Base-by-base conservation (phyloP, 1,140 invertebrate genomes). In the Monomorium pharaonis region DNA sequence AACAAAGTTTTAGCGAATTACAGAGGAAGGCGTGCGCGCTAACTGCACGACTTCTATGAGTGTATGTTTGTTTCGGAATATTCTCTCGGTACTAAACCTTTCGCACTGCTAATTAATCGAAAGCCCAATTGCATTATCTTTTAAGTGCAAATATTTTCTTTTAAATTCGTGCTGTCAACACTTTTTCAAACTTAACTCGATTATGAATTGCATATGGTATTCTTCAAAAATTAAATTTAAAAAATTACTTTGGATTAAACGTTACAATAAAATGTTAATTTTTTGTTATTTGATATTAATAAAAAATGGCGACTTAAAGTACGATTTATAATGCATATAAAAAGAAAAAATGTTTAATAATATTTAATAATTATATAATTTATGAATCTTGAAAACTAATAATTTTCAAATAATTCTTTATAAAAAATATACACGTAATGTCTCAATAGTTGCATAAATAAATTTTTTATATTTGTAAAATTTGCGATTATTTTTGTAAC, bases 1-100 rank as follows among this genome's bases (percentile, higher is more conserved):
- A 60, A 51, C 37, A 74, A 74, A 83, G 49, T 83, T 83, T 74
- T 58, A 72, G 78, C 67, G 78, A 83, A 74, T 83, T 83, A 72
- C 51, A 58, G 18, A 72, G 18, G 7, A n/a, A 51, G 24, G 67
- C 18, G 51, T 72, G 51, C 67, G 51, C 37, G 27, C 78, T 83
- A 83, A 81, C 49, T 67, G 24, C 37, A 42, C 65, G 78, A 72
- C 51, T 81, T 58, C 65, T 67, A 78, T 44, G 60, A 65, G 58
- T 33, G 49, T 58, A 81, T 72, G 14, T 70, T 81, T 81, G 78
- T 67, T 72, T 42, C 42, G 14, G 14, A 72, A 42, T 58, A 54
- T 33, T 14, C 37, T 70, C 10, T 44, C n/a, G 5, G 18, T 24
- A 72, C 33, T 83, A 58, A 83, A 16, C 67, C 14, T 60, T 24